Evolutionary conservation across 1,140 invertebrate species (phyloP).

Genomic region (Saccostrea echinata): DNA sequence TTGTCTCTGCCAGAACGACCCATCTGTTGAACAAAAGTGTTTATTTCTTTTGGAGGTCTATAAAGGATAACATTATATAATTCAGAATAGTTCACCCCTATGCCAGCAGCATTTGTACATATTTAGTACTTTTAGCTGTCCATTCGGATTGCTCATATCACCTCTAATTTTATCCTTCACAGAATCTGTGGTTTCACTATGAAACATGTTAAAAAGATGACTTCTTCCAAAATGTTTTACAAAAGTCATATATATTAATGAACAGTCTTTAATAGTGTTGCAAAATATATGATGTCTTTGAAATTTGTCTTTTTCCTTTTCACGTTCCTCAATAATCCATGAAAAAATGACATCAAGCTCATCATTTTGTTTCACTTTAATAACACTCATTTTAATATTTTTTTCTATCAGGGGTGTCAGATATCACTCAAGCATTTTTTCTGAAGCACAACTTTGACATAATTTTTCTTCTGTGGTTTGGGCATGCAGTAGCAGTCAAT

Average conservation of each 20-base stretch:
- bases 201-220: conserved; percentile 46
- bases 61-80: conserved; percentile 54
- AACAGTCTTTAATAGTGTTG: conserved; percentile 48
- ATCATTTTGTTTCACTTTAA: neutral
- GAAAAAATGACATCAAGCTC: conserved; percentile 47
- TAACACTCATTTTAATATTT: conserved; percentile 57
- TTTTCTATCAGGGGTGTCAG: no score
- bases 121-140: conserved; percentile 53
- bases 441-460: conserved; percentile 19
- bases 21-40: conserved; percentile 57
- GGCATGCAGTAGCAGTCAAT: conserved; percentile 41
- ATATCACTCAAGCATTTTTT: neutral
- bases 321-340: conserved; percentile 39
- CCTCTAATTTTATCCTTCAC: conserved; percentile 52
- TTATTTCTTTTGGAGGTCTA: conserved; percentile 52
- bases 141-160: conserved; percentile 49
- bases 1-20: neutral
- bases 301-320: conserved; percentile 15
- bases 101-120: conserved; percentile 60
- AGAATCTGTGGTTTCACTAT: conserved; percentile 52
- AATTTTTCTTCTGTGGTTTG: conserved; percentile 43
- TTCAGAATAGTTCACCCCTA: conserved; percentile 59
- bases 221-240: conserved; percentile 24
- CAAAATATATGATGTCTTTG: conserved; percentile 52
- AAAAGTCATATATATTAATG: conserved; percentile 52